Evolutionary conservation across 2,797 vertebrate genomes (phyloP).

Genomic region (Pseudochirops cupreus): DNA sequence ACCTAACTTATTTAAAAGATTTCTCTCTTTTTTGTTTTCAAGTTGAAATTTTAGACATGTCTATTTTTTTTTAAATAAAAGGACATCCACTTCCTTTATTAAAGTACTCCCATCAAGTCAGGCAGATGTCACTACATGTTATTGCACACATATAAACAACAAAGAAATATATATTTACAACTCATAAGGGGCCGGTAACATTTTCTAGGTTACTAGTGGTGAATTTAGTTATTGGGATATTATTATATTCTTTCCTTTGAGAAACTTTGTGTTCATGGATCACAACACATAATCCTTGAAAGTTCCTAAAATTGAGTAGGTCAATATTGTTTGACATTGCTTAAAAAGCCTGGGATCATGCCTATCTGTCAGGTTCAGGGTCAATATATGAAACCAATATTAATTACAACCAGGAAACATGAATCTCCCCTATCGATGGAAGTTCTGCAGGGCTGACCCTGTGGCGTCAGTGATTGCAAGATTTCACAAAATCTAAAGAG

Average conservation of each 20-base stretch:
- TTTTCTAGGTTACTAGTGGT: constrained; percentile 29
- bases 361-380: neutral
- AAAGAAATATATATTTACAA: constrained; percentile 27
- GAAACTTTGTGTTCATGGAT: constrained; percentile 16
- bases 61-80: constrained; percentile 32
- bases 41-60: constrained; percentile 3
- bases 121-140: neutral
- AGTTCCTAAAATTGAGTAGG: constrained; percentile 18
- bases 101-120: neutral
- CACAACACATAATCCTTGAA: neutral
- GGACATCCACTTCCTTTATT: neutral
- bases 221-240: constrained; percentile 2
- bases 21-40: constrained; percentile 30
- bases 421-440: constrained; percentile 13
- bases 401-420: constrained; percentile 31
- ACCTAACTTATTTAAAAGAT: neutral
- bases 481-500: constrained; percentile 30
- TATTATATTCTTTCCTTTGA: neutral
- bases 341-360: neutral
- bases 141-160: constrained; percentile 19
- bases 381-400: neutral
- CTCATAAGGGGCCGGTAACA: neutral
- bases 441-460: neutral
- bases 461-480: neutral
- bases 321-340: constrained; percentile 14